These are phyloP conservation scores for Rafetus swinhoei DNA, from an alignment of 2,113 vertebrate species.

Conservation along the genomic window DNA sequence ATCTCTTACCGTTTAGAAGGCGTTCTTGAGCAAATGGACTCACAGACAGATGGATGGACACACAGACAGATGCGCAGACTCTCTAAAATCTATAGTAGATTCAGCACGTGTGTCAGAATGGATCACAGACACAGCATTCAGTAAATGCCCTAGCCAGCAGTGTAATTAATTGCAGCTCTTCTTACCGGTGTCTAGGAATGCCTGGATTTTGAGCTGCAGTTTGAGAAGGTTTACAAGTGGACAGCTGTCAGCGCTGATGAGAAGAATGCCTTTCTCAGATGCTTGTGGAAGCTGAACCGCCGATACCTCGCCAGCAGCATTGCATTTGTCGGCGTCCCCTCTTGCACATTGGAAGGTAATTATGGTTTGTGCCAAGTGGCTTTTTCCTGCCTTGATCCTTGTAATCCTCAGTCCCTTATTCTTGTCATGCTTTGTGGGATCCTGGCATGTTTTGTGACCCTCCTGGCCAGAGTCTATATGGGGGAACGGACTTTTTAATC, in stretches of 20 bases:
- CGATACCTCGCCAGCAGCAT: not conserved
- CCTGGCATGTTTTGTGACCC: not conserved
- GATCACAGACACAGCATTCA: not conserved
- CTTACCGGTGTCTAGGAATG: not conserved
- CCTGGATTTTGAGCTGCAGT: slow-evolving; percentile 60
- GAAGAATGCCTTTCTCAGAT: slow-evolving; percentile 53
- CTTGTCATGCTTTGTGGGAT: too few species aligned
- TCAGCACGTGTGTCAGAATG: rapidly evolving
- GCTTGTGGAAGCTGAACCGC: slow-evolving; percentile 56
- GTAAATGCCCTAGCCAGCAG: rapidly evolving
- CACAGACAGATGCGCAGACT: too few species aligned
- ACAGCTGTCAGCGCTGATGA: not conserved
- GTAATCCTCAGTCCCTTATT: not conserved
- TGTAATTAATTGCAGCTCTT: not conserved
- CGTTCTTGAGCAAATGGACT: too few species aligned
- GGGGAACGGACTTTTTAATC: not conserved
- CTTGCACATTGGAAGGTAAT: slow-evolving; percentile 31
- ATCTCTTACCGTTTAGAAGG: too few species aligned
- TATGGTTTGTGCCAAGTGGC: rapidly evolving
- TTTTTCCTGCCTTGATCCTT: rapidly evolving
- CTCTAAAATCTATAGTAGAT: too few species aligned
- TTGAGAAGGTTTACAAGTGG: slow-evolving; percentile 61
- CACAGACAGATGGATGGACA: too few species aligned
- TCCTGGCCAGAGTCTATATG: not conserved
- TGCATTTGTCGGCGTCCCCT: slow-evolving; percentile 18